Base-by-base conservation (phyloP, 2,113 vertebrate genomes). In the Elephantulus edwardii region DNA sequence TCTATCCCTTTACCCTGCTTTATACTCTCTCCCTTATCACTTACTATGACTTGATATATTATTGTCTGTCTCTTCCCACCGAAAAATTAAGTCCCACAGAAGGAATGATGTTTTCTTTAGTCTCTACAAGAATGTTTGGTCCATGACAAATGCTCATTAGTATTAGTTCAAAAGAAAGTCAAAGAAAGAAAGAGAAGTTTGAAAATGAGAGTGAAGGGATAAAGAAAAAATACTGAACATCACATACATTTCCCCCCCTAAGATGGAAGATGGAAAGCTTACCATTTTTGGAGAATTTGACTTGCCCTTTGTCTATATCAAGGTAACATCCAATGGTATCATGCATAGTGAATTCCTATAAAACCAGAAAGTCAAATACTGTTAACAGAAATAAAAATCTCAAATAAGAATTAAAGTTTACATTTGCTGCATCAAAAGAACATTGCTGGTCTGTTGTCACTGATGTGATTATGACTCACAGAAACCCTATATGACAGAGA, bases 301-400 rank as follows among this genome's bases (percentile, higher is more conserved):
- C 86, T 11, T 98, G 97, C 11, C 97, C 96, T 92, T 98, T 98
- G 75, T 99, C 99, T 46, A 98, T 60, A 95, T 99, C 99, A 82
- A 99, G 70, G 68, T 98, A 99, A 95, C 99, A 99, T 4, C 99
- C 99, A 64, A 99, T 98, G 0, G 98, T 98, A 96, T 99, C 99
- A 26, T 99, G 99, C 99, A 99, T 99, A 56, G 99, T 99, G 92
- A 99, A 99, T 95, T 99, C 99, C 99, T 99, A 71, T 2, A 94
- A 93, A 44, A 83, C 88, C 71, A 88, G 58, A 94, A 90, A 91
- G 64, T 44, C 26, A 83, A 86, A 33, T 24, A 58, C 40, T 62
- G 10, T 91, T 79, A 79, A 66, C 28, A 89, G 33, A 74, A 84
- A 86, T n/a, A 42, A 87, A 60, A 71, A 89, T 8, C 35, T 44